phyloP scores from a whole-genome alignment of 2,113 vertebrate genomes.

The Nothobranchius kuhntae region DNA sequence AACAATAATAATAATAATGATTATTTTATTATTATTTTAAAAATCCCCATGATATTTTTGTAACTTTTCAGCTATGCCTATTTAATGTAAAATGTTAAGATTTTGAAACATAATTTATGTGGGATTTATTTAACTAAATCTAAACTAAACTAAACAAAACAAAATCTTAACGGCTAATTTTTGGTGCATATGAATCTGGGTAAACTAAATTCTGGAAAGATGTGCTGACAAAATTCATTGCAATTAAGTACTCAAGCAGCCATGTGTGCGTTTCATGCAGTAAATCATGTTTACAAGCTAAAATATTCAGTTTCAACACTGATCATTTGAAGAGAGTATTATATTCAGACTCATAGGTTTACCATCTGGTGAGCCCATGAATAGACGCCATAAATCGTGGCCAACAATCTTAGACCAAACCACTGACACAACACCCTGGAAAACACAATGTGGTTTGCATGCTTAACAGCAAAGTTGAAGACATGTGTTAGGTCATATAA shows the following conservation, averaged over 20 bases:
- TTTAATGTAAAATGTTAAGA: no score
- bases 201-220: background rate
- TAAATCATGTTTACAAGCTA: background rate
- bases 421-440: slow-evolving; percentile 31
- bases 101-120: no score
- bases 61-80: no score
- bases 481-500: background rate
- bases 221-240: background rate
- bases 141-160: no score
- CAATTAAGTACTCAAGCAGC: slow-evolving; percentile 2
- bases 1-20: no score
- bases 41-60: no score
- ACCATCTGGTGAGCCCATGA: slow-evolving; percentile 66
- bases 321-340: slow-evolving; percentile 38
- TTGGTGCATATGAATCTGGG: no score
- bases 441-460: slow-evolving; percentile 15
- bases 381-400: slow-evolving; percentile 45
- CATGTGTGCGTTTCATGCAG: background rate
- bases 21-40: no score
- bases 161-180: no score
- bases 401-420: slow-evolving; percentile 8
- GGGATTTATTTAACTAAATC: no score
- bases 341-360: slow-evolving; percentile 50
- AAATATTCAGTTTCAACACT: slow-evolving; percentile 41
- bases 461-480: background rate